These are phyloP conservation scores for Lagopus muta DNA, from an alignment of 2,113 vertebrate species.

Conservation along the genomic window DNA sequence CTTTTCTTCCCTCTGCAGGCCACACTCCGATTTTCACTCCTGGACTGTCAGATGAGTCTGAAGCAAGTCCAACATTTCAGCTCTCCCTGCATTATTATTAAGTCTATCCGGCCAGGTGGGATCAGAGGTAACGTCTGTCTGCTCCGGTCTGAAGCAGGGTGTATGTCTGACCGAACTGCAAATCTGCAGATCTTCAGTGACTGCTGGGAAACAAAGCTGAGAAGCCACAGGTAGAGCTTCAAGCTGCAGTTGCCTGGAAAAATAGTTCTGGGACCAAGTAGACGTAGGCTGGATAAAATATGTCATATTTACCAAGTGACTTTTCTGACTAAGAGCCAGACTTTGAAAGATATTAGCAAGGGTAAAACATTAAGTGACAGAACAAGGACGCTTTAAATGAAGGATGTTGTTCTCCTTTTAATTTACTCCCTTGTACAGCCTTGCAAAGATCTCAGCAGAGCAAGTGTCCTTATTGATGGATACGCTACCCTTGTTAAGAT, in stretches of 20 bases:
- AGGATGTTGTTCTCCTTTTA: constrained; percentile 61
- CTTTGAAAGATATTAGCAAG: constrained; percentile 69
- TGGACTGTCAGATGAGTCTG: neutral
- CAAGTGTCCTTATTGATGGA: constrained; percentile 66
- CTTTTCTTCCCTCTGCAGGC: constrained; percentile 74
- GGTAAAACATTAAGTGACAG: constrained; percentile 68
- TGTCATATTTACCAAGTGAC: constrained; percentile 47
- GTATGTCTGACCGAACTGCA: neutral
- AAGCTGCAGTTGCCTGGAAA: neutral
- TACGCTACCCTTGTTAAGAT: constrained; percentile 57
- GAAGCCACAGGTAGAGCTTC: neutral
- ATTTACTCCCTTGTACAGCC: constrained; percentile 59
- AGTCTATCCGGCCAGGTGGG: too few species aligned
- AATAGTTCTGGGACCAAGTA: neutral
- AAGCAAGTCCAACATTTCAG: neutral
- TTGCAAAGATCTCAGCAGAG: constrained; percentile 62
- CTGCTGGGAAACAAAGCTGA: neutral
- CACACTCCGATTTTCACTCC: constrained; percentile 39
- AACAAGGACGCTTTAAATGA: constrained; percentile 63
- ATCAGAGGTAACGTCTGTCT: neutral
- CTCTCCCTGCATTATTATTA: neutral
- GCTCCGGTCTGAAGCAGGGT: rapidly evolving
- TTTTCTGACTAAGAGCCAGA: constrained; percentile 55
- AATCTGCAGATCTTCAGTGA: neutral
- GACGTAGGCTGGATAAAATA: constrained; percentile 24